These are phyloP conservation scores for Zaprionus nigranus DNA, from an alignment of 1,140 invertebrate genomes.

Conservation along the genomic window DNA sequence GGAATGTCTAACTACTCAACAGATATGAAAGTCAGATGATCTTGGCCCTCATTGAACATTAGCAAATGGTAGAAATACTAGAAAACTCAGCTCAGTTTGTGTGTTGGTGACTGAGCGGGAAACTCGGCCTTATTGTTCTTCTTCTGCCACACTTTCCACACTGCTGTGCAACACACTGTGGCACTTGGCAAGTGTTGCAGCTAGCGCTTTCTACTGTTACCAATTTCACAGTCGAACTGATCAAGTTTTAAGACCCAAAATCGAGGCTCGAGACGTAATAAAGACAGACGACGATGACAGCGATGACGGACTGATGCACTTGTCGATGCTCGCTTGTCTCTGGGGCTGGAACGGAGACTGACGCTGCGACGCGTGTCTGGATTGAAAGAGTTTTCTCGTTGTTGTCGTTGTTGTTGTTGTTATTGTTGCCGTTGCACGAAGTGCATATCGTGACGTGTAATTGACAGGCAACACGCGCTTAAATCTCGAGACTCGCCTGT, in stretches of 20 bases:
- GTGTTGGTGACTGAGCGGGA: no score
- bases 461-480: slow-evolving; percentile 79
- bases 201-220: slow-evolving; percentile 11
- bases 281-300: slow-evolving; percentile 9
- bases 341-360: no score
- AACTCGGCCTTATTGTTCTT: no score
- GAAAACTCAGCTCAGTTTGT: no score
- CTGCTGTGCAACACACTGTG: neutral
- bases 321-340: slow-evolving; percentile 5
- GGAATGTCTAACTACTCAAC: no score
- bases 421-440: slow-evolving; percentile 2
- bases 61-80: no score
- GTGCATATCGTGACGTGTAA: slow-evolving; percentile 66
- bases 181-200: neutral
- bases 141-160: neutral
- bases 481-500: slow-evolving; percentile 55
- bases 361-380: slow-evolving; percentile 27
- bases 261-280: slow-evolving; percentile 2
- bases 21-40: no score
- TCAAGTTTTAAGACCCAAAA: slow-evolving; percentile 2
- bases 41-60: no score
- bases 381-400: neutral
- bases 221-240: neutral
- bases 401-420: neutral
- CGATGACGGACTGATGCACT: slow-evolving; percentile 45